phyloP scores from a whole-genome alignment of 2,797 vertebrate genomes.

The Cynopterus sphinx region DNA sequence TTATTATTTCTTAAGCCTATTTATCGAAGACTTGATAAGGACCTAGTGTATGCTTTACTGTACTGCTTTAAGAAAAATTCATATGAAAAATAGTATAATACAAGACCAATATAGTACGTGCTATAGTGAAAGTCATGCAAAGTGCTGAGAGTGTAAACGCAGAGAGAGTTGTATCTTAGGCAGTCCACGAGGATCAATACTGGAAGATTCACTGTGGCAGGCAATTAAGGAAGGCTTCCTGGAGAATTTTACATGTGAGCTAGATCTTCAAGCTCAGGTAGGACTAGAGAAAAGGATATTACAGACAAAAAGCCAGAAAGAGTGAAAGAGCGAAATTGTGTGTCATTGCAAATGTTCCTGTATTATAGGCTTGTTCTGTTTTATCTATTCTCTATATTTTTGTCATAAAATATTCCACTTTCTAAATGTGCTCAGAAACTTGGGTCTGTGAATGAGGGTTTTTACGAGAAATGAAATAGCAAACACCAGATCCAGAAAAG shows the following conservation, averaged over 20 bases:
- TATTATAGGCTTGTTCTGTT: background rate
- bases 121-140: accelerated
- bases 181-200: accelerated
- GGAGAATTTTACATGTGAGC: background rate
- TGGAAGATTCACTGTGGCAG: background rate
- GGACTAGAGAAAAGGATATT: background rate
- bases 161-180: accelerated
- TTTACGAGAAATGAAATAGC: background rate
- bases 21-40: background rate
- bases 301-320: background rate
- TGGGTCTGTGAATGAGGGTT: background rate
- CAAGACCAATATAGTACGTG: background rate
- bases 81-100: background rate
- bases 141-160: accelerated
- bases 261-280: background rate
- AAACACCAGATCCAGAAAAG: background rate
- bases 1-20: background rate
- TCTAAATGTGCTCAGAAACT: background rate
- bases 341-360: background rate
- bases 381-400: background rate
- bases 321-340: background rate
- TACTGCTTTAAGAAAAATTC: background rate
- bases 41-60: background rate
- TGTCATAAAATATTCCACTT: background rate
- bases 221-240: background rate